A percentile compares a stretch with the other conserved stretches of the same genome.
Conservation (phyloP, 2,113 vertebrate genomes). For the Erythrolamprus reginae region DNA sequence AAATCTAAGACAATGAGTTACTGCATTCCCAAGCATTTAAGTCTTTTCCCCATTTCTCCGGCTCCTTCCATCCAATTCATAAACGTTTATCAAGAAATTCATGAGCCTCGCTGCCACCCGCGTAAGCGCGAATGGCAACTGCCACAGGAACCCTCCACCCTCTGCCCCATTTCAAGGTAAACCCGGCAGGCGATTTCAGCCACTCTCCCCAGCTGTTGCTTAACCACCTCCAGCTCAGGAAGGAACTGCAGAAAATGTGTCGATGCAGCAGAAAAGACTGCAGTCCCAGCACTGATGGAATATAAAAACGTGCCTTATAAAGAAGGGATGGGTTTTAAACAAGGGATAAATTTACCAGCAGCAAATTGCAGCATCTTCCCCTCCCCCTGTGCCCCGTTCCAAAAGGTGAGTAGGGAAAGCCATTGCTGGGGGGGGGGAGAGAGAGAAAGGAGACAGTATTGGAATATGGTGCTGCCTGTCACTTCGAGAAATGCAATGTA, state of each 20-base stretch:
- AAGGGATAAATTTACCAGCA: not conserved
- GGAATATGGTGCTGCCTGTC: not conserved
- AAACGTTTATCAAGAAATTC: not conserved
- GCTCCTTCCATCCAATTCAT: not conserved
- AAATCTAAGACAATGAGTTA: not conserved
- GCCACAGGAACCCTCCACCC: not conserved
- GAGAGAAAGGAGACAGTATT: too few relatives aligned
- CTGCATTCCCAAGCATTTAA: not conserved
- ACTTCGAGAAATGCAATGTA: not conserved
- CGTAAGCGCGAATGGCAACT: not conserved
- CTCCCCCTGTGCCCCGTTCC: not conserved
- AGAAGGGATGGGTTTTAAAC: not conserved
- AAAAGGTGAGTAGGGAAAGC: not conserved
- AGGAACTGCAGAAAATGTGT: slow-evolving; percentile 64
- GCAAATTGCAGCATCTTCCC: not conserved
- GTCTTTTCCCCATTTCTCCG: not conserved
- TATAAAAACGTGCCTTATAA: not conserved
- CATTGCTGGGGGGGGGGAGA: not conserved
- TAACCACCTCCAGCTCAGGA: slow-evolving; percentile 2
- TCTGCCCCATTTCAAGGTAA: not conserved
- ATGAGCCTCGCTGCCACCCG: not conserved
- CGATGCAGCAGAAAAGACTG: slow-evolving; percentile 69
- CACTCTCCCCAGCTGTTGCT: slow-evolving; percentile 15
- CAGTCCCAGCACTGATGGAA: slow-evolving; percentile 22
- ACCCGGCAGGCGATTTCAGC: not conserved